A percentile compares a stretch with the other conserved stretches of the same genome.
Conservation (phyloP, 2,113 vertebrate species). For the Columba janthina region DNA sequence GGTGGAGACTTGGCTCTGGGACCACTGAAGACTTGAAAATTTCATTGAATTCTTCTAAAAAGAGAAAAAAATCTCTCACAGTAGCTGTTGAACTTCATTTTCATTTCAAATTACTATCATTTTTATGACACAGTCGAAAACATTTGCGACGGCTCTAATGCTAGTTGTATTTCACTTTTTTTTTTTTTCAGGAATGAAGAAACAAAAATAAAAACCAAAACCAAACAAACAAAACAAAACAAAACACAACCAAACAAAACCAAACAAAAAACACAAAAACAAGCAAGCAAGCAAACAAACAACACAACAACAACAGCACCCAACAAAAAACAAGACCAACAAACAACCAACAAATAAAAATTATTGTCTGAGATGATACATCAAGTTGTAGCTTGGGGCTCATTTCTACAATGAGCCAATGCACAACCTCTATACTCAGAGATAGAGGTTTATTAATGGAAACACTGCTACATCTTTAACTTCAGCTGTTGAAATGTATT, state of each 20-base stretch:
- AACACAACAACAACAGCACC: neutral
- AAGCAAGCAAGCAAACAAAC: too few species aligned
- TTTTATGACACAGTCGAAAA: neutral
- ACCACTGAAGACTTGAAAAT: neutral
- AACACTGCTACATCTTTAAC: neutral
- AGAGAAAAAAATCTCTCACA: neutral
- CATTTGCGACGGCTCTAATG: neutral
- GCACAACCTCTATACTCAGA: neutral
- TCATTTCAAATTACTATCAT: neutral
- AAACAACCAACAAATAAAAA: neutral
- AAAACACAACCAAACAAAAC: too few species aligned
- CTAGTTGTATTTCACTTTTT: neutral
- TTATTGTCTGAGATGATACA: neutral
- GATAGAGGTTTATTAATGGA: neutral
- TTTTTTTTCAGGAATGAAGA: neutral
- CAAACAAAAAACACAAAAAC: neutral
- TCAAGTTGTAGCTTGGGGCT: neutral
- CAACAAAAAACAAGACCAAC: too few species aligned
- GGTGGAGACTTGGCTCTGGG: neutral
- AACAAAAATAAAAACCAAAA: too few species aligned
- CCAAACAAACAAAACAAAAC: too few species aligned
- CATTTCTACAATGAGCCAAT: neutral
- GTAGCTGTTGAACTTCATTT: neutral
- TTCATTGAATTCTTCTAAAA: neutral
- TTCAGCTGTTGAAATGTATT: neutral